A percentile compares a stretch with the other conserved stretches of the same genome.
phyloP scores from a whole-genome alignment of 53 echinoderm and acorn worm species.

The Patiria pectinifera region DNA sequence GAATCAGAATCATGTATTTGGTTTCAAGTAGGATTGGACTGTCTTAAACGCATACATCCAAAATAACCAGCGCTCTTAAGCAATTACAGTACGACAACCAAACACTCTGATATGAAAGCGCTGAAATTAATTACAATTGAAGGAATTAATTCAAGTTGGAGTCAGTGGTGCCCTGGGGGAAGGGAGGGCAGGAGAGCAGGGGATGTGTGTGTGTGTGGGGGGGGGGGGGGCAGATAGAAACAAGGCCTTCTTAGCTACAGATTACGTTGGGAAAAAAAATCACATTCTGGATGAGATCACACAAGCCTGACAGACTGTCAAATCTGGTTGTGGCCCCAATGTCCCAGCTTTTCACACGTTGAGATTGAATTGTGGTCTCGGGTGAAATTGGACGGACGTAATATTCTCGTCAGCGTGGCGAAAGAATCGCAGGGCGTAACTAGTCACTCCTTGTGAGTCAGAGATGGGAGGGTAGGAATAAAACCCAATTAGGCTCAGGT shows the following conservation, averaged over 20 bases:
- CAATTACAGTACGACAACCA: neutral
- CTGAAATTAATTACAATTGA: slow-evolving; percentile 20
- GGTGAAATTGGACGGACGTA: slow-evolving; percentile 8
- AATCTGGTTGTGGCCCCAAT: neutral
- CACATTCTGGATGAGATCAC: neutral
- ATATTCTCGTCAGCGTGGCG: neutral
- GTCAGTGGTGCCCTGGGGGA: neutral
- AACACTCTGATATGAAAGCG: slow-evolving; percentile 1
- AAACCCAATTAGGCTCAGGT: neutral
- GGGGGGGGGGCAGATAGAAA: neutral
- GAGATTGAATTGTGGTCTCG: slow-evolving; percentile 28
- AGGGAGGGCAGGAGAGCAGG: neutral
- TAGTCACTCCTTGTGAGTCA: slow-evolving; percentile 18
- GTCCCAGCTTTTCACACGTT: neutral
- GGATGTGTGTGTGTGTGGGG: neutral
- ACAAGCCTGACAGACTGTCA: slow-evolving; percentile 4
- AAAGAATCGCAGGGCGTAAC: slow-evolving; percentile 26
- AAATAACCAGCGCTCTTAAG: neutral
- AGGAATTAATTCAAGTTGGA: neutral
- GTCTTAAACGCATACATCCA: neutral
- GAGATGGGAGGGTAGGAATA: neutral
- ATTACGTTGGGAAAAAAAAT: too few relatives aligned
- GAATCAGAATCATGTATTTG: too few relatives aligned
- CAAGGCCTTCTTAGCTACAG: too few relatives aligned
- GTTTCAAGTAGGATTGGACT: too few relatives aligned